Evolutionary conservation across 2,113 vertebrate genomes (phyloP), one percentile per base, ranked within the genome.

Genomic region (Cebidichthys violaceus): DNA sequence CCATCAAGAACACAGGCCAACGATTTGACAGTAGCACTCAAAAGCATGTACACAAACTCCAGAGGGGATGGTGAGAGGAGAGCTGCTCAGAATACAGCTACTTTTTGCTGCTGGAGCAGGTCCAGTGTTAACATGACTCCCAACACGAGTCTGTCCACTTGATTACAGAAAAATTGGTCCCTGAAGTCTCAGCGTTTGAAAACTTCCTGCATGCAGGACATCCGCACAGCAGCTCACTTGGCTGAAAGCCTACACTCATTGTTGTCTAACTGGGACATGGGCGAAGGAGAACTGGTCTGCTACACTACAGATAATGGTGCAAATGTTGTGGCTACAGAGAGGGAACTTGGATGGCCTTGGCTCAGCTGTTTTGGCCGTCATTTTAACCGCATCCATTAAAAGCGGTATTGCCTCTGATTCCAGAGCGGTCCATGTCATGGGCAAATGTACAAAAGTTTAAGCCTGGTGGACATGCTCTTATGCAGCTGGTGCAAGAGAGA

Each of bases 111-210:
- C 33, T 60, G 31, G 47, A 41, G 67, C 71, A 75, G 22, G 78
- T 67, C 61, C 68, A 18, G 35, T 79, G 79, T 81, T 79, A 83
- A 78, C 82, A 88, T 75, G 76, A 55, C 79, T 86, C 73, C 43
- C 77, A 77, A 83, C 75, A 83, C 55, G 70, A 86, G 59, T 81
- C 72, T 18, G 47, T 77, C 65, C 41, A 75, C 66, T 77, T 22
- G 43, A 52, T 75, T 80, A 75, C 72, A 80, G 80, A 50, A 57
- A 86, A 84, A 87, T 69, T 75, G 75, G 72, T 85, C 82, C 76
- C 79, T 39, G 47, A 82, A 74, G 78, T 86, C 35, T 55, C 35
- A 65, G 2, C 86, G 75, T 73, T 83, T 83, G 76, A 70, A 88
- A 90, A 85, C 69, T 67, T 79, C 54, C 47, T 65, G 75, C 83